These are phyloP conservation scores for human (Homo sapiens) DNA, from an alignment of 2,113 vertebrate genomes.

Conservation along the genomic window DNA sequence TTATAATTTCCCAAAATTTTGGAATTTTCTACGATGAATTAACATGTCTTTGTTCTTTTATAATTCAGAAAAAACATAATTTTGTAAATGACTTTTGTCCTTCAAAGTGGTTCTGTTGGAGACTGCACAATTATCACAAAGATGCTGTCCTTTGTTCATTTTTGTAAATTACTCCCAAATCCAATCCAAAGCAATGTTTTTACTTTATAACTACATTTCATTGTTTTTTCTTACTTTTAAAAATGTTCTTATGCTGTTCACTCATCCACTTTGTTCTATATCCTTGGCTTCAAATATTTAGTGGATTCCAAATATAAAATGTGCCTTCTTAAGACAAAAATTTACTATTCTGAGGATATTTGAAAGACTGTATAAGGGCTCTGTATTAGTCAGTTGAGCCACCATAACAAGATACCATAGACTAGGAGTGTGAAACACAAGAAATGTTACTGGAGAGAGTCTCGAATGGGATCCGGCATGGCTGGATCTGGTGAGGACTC, in stretches of 20 bases:
- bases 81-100: background rate
- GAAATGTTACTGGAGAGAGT: background rate
- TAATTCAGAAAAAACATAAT: background rate
- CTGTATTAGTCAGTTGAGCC: background rate
- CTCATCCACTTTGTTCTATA: background rate
- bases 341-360: background rate
- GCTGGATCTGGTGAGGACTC: background rate
- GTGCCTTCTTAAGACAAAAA: background rate
- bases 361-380: background rate
- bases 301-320: background rate
- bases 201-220: background rate
- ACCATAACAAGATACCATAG: background rate
- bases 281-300: slow-evolving; percentile 2
- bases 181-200: slow-evolving; percentile 6
- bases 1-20: background rate
- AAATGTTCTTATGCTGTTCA: slow-evolving; percentile 16
- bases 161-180: background rate
- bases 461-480: background rate
- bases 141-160: background rate
- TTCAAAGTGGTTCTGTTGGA: background rate
- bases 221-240: background rate
- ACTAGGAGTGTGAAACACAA: background rate
- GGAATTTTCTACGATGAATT: background rate
- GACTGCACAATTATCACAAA: background rate
- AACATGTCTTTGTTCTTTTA: background rate